Base-by-base conservation (phyloP, 2,797 vertebrate species). In the Pogonophryne albipinna region DNA sequence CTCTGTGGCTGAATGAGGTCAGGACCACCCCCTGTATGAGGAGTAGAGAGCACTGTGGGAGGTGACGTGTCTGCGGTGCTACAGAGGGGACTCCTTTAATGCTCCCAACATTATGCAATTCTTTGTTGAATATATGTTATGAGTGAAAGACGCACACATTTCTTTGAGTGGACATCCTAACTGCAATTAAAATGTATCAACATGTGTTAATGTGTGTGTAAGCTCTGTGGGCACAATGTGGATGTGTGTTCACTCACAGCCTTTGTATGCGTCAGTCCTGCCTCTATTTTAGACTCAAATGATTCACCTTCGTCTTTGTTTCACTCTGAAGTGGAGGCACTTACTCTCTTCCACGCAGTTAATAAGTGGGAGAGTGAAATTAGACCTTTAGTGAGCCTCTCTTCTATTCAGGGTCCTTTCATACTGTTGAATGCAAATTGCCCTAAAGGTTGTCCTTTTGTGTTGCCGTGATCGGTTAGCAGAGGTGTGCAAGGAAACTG, bases 261-360 rank as follows among this genome's bases (percentile, higher is more conserved):
- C 74, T 50, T 58, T n/a, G 69, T 88, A 62, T 76, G 76, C 45
- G n/a, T 74, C 45, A 10, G 46, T 53, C 38, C 52, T 57, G 15
- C 4, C 20, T 66, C 84, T 90, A 76, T 91, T 92, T 90, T 64
- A 79, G 78, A 71, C 71, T 60, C 57, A 61, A 64, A 80, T 88
- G 88, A 90, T 90, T 80, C 70, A 61, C 4, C 34, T 38, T 38
- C 1, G 42, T 67, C 83, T 90, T 93, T 93, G 89, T 87, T 85
- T 83, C 77, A 49, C 23, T 34, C 52, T 41, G 10, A 67, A 86
- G 78, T 79, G 65, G 56, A 79, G 12, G 50, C 27, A 44, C 83
- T 90, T 81, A 72, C 10, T 46, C 42, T 80, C 55, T 31, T 83
- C 38, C 60, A 50, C 70, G 75, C 69, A 70, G 71, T 44, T 74